Conservation (phyloP, 2,797 vertebrate species). For the Cephalopachus bancanus region DNA sequence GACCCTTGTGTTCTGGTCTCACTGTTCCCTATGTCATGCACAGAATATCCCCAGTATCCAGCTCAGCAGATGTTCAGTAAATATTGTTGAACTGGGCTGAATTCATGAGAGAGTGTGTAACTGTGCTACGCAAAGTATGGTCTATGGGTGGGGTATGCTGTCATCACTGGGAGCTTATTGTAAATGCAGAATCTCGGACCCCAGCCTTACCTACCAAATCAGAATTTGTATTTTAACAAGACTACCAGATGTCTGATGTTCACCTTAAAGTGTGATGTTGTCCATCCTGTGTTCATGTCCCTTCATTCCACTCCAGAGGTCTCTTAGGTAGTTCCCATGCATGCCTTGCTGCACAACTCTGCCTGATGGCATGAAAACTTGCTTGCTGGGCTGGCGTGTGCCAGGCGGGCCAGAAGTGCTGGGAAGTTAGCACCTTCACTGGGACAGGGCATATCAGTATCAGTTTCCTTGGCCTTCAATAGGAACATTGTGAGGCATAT, state of each 20-base stretch:
- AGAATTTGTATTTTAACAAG: slow-evolving; percentile 9
- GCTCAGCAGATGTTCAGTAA: neutral
- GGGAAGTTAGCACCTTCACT: neutral
- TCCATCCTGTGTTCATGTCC: neutral
- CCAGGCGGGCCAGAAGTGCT: neutral
- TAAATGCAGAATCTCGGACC: neutral
- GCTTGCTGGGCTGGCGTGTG: neutral
- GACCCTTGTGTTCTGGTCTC: neutral
- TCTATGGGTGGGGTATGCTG: rapidly evolving
- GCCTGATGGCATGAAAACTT: too few species aligned
- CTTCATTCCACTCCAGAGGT: neutral
- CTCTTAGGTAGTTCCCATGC: neutral
- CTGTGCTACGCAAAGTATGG: neutral
- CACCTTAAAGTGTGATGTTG: neutral
- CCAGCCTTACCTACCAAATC: neutral
- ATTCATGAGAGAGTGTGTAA: neutral
- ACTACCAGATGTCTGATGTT: too few species aligned
- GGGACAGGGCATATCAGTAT: neutral
- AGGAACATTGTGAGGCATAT: neutral
- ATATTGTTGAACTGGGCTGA: neutral
- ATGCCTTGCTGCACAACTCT: neutral
- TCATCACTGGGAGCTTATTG: neutral
- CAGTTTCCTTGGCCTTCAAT: neutral
- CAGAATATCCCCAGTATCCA: neutral
- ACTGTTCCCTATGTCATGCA: neutral